Conservation (phyloP, 2,113 vertebrate species). For the Cisticola juncidis region DNA sequence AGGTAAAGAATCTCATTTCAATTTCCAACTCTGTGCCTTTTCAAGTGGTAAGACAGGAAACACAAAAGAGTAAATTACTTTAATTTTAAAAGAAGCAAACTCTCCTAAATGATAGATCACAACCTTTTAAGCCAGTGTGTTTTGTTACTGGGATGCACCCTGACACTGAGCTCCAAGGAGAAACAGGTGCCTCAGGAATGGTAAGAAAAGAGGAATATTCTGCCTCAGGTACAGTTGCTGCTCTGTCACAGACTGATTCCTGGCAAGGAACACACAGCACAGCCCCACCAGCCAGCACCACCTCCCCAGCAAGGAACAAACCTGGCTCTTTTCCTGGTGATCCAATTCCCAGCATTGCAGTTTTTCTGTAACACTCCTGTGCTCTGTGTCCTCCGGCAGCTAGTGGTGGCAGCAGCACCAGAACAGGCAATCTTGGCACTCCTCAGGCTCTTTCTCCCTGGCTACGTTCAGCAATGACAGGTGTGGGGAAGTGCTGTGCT, state of each 20-base stretch:
- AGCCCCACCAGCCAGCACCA: background rate
- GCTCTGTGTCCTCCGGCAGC: background rate
- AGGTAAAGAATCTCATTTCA: background rate
- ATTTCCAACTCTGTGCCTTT: background rate
- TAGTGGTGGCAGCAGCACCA: background rate
- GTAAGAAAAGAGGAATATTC: background rate
- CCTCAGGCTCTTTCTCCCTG: background rate
- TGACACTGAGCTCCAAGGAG: background rate
- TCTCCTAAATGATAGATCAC: background rate
- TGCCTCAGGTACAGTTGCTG: background rate
- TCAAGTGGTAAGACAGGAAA: background rate
- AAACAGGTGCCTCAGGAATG: fast-evolving
- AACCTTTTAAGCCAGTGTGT: background rate
- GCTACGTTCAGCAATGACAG: background rate
- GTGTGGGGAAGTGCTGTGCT: background rate
- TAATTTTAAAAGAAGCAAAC: background rate
- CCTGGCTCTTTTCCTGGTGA: background rate
- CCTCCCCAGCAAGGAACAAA: background rate
- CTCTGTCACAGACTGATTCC: fast-evolving
- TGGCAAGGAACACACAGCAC: background rate
- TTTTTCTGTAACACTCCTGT: background rate
- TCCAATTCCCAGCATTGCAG: background rate
- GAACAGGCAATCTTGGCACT: background rate
- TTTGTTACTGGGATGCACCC: background rate
- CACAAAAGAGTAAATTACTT: background rate